phyloP scores from a whole-genome alignment of 2,888 invertebrate species.

The Sisyra terminalis region DNA sequence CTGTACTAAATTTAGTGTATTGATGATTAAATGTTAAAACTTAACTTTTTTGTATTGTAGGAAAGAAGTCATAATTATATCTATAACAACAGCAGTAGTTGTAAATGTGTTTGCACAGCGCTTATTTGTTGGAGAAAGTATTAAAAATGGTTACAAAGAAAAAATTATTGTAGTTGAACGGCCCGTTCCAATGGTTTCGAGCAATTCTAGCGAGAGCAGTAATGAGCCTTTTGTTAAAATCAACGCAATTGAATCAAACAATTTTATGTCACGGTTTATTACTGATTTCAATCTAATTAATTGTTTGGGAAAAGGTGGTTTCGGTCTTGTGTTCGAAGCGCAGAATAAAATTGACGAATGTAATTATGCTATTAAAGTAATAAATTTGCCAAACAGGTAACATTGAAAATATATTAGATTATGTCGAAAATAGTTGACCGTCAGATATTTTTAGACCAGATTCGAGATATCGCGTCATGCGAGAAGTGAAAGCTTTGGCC shows the following conservation, averaged over 20 bases:
- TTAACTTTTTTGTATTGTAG: conserved; percentile 19
- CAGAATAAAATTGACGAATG: conserved; percentile 88
- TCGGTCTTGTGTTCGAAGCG: conserved; percentile 92
- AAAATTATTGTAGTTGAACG: conserved; percentile 28
- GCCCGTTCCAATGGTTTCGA: conserved; percentile 18
- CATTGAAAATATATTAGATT: neutral
- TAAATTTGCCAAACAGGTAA: conserved; percentile 63
- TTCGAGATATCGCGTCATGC: conserved; percentile 72
- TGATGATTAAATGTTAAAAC: neutral
- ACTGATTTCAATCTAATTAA: conserved; percentile 70
- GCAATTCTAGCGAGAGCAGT: too few species aligned
- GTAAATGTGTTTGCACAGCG: conserved; percentile 44
- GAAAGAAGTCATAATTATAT: conserved; percentile 66
- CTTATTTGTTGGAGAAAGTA: conserved; percentile 4
- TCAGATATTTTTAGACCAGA: conserved; percentile 38
- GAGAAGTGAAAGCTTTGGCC: conserved; percentile 90
- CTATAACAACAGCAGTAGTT: conserved; percentile 51
- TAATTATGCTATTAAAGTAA: conserved; percentile 89
- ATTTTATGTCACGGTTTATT: conserved; percentile 49
- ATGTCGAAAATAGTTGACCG: neutral
- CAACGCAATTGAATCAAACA: too few species aligned
- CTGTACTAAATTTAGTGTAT: too few species aligned
- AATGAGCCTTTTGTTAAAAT: too few species aligned
- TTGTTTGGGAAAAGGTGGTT: conserved; percentile 81
- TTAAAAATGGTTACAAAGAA: conserved; percentile 6